These are phyloP conservation scores for Calameuta idolon DNA, from an alignment of 2,888 invertebrate species.

Conservation along the genomic window DNA sequence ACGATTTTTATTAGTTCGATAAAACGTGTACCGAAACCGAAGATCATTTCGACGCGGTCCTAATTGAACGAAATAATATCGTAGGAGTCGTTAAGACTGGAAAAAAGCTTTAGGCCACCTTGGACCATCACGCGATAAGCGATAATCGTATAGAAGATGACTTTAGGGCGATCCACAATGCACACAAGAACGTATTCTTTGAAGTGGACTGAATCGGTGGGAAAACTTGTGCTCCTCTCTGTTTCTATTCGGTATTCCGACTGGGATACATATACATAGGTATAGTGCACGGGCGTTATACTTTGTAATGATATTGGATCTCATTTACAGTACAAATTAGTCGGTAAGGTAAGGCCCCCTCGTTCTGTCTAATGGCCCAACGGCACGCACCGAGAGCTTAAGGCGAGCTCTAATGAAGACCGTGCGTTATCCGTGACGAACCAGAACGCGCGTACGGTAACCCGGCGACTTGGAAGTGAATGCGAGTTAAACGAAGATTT, in stretches of 20 bases:
- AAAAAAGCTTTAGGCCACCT: not conserved
- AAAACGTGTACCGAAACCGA: not conserved
- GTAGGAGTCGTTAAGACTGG: not conserved
- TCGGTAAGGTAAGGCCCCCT: constrained; percentile 54
- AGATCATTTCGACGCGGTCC: not conserved
- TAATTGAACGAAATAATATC: not conserved
- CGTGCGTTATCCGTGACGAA: constrained; percentile 63
- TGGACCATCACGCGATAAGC: not conserved
- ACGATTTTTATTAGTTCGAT: not conserved
- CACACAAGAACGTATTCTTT: not conserved
- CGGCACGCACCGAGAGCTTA: constrained; percentile 60
- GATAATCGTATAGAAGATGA: not conserved
- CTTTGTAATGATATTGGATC: constrained; percentile 53
- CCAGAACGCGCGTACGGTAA: constrained; percentile 26
- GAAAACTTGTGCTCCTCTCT: not conserved
- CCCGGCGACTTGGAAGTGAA: constrained; percentile 47
- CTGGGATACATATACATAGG: not conserved
- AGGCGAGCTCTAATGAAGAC: constrained; percentile 58
- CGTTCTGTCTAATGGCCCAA: constrained; percentile 54
- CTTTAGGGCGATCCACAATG: not conserved
- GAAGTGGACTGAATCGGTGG: not conserved
- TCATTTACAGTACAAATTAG: constrained; percentile 66
- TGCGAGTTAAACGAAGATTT: constrained; percentile 66
- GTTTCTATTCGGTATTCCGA: not conserved
- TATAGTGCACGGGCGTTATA: constrained; percentile 26